These are phyloP conservation scores for Hypsibius dujardini DNA, from an alignment of 1,140 invertebrate genomes.

Conservation along the genomic window DNA sequence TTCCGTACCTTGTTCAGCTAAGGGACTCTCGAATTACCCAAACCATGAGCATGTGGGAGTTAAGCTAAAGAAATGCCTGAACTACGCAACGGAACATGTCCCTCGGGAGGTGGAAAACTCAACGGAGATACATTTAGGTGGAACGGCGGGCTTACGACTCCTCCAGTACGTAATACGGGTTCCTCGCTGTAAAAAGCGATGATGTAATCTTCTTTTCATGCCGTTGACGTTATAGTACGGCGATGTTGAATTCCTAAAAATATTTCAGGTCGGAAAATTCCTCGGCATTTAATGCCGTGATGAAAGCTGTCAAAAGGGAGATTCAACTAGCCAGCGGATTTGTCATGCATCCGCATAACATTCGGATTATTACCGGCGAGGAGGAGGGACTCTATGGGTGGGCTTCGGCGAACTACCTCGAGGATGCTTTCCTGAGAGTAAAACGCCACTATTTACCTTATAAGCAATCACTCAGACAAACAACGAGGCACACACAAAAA, in stretches of 20 bases:
- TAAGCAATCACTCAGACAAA: no score
- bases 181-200: neutral
- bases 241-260: neutral
- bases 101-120: neutral
- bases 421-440: neutral
- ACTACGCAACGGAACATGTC: neutral
- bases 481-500: no score
- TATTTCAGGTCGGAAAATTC: neutral
- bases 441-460: neutral
- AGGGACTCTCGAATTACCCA: no score
- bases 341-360: neutral
- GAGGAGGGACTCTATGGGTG: slow-evolving; percentile 4
- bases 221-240: neutral
- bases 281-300: neutral
- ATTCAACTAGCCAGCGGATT: neutral
- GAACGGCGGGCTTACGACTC: neutral
- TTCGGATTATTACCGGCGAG: neutral
- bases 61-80: neutral
- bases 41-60: no score
- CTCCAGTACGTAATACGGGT: slow-evolving; percentile 9
- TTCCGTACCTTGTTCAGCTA: no score
- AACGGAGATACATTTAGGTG: neutral
- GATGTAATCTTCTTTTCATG: neutral
- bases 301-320: neutral
- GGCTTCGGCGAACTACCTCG: neutral